A percentile compares a stretch with the other conserved stretches of the same genome.
These are phyloP conservation scores for Argyrosomus regius DNA, from an alignment of 2,797 vertebrate species.

Conservation along the genomic window DNA sequence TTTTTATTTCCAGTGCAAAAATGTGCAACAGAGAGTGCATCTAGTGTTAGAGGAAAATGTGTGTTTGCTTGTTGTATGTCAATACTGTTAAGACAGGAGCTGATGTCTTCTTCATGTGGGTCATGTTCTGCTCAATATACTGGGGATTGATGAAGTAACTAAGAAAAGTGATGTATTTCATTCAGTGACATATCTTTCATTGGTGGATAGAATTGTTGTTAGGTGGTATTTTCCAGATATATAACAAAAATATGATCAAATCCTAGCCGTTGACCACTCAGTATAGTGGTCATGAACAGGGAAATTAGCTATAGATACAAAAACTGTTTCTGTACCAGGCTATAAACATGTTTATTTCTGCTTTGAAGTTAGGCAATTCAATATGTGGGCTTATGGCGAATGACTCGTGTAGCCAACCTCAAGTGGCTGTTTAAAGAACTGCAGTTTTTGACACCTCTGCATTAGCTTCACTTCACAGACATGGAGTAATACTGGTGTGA, in stretches of 20 bases:
- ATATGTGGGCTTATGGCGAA: too few relatives aligned
- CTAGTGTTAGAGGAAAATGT: conserved; percentile 5
- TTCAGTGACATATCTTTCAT: background rate
- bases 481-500: background rate
- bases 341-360: too few relatives aligned
- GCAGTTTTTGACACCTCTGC: too few relatives aligned
- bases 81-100: conserved; percentile 24
- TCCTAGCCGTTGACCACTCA: too few relatives aligned
- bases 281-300: too few relatives aligned
- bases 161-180: background rate
- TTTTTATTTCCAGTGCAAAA: background rate
- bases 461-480: too few relatives aligned
- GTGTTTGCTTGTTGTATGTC: conserved; percentile 30
- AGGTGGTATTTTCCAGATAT: background rate
- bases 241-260: background rate
- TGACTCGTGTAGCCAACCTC: too few relatives aligned
- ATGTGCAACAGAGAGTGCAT: conserved; percentile 12
- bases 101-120: conserved; percentile 9
- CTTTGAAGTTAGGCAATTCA: too few relatives aligned
- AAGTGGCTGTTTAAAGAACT: too few relatives aligned
- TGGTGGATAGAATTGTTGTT: background rate
- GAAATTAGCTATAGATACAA: too few relatives aligned
- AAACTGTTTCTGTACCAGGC: too few relatives aligned
- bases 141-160: too few relatives aligned
- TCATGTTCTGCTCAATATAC: background rate